Conservation (phyloP, 2,113 vertebrate genomes). For the Corvus cornix region DNA sequence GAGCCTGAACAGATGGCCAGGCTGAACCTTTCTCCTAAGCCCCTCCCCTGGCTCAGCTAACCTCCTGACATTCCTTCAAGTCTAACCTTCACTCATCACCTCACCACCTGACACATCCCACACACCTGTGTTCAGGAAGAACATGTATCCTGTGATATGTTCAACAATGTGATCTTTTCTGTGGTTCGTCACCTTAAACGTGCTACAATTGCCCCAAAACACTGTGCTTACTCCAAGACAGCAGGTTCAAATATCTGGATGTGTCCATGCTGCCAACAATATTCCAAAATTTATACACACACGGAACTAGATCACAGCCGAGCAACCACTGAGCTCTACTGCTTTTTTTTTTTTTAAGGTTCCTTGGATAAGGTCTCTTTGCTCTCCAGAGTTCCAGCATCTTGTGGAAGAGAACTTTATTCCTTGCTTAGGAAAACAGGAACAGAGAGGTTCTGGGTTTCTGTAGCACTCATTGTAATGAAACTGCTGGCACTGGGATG, state of each 20-base stretch:
- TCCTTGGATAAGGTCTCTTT: neutral
- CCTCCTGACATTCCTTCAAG: neutral
- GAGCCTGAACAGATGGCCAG: neutral
- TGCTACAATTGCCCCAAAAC: neutral
- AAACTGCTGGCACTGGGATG: neutral
- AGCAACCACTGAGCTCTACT: neutral
- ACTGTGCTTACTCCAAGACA: neutral
- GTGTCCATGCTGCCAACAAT: neutral
- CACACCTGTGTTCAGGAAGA: neutral
- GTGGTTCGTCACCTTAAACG: neutral
- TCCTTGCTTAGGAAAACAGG: neutral
- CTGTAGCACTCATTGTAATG: neutral
- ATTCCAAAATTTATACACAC: neutral
- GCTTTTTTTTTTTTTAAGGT: neutral
- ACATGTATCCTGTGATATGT: accelerated
- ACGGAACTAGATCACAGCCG: neutral
- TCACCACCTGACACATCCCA: neutral
- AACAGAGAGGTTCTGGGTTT: neutral
- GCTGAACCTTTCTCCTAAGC: neutral
- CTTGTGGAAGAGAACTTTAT: neutral
- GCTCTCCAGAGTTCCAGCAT: accelerated
- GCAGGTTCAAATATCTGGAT: neutral
- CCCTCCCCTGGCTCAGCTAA: neutral
- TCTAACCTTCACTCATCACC: neutral
- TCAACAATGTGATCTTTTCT: neutral